Evolutionary conservation across 2,113 vertebrate species (phyloP), one percentile per base, ranked within the genome.

Genomic region (Sprattus sprattus): DNA sequence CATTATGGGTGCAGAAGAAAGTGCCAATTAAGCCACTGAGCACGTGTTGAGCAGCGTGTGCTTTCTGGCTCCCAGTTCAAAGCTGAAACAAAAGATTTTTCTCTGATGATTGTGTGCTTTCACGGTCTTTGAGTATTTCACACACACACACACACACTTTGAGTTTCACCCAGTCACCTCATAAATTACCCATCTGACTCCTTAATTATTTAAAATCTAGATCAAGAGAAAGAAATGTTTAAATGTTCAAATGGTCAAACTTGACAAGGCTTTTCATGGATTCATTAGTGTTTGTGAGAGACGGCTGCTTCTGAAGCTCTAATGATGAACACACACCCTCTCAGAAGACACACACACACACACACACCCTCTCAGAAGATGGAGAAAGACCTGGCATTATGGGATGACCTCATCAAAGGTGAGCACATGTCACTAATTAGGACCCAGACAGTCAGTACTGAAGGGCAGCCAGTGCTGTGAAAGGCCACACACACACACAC

Each of bases 131-230:
- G n/a, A n/a, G n/a, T n/a, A n/a, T 64, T 25, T 64, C 20, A 64
- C 22, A n/a, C 25, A 89, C n/a, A n/a, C n/a, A n/a, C n/a, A n/a
- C n/a, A n/a, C n/a, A n/a, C n/a, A n/a, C 28, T 32, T 28, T 13
- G 64, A 71, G 57, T 64, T 25, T 64, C 20, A 64, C 22, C 60
- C 25, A 89, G 85, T 81, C 87, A 90, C 88, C 88, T 49, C 89
- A 91, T 93, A 88, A 92, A 91, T 93, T 91, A 92, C 92, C 89
- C 90, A 90, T 92, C 92, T 88, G 82, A 88, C 86, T 87, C 92
- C 7, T 71, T 71, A 32, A 71, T 71, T 71, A 71, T 71, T 71
- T 32, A 71, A 71, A 71, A 71, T 71, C 9, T 32, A 9, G 25
- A 71, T 32, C 64, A 25, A 64, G 20, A 64, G 16, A 57, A 57